Evolutionary conservation across 2,113 vertebrate genomes (phyloP), one percentile per base, ranked within the genome.

Genomic region (Chitala chitala): DNA sequence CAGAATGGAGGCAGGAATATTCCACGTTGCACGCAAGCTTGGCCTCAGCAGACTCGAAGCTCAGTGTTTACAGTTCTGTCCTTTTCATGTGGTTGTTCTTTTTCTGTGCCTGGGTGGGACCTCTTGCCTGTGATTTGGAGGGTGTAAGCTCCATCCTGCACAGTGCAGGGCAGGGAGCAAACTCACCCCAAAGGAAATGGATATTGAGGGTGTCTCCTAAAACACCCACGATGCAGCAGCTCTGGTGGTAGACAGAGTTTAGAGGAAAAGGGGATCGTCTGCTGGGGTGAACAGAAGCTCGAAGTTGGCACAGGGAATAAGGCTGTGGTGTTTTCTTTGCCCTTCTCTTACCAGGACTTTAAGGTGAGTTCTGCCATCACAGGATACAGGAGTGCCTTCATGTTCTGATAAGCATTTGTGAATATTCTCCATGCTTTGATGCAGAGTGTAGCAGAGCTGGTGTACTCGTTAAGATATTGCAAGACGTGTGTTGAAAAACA

Each of bases 131-230:
- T 58, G 72, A 55, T 79, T 84, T 81, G 78, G 79, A 82, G 75
- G 31, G 56, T 78, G 66, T 31, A 66, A 77, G 81, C n/a, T 80
- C 75, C 56, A 59, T 69, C 78, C 79, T 78, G 66, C 71, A 79
- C 58, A 83, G 72, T 78, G 83, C 83, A 81, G 81, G 85, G 80
- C 69, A 65, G 75, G 69, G 78, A 64, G 75, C n/a, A n/a, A n/a
- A n/a, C n/a, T n/a, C n/a, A n/a, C n/a, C 81, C 48, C 73, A 56
- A 79, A 86, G 86, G 84, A 89, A 91, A 84, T 87, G 86, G 80
- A 82, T 80, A 83, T 85, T 55, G 59, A 78, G 71, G 59, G 81
- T 84, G 82, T 82, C 86, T 81, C 84, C 85, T 86, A 77, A 78
- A 82, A 84, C 77, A 72, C 64, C 82, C 79, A 79, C 78, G 76